These are phyloP conservation scores for Aselliscus stoliczkanus DNA, from an alignment of 2,797 vertebrate species.

Conservation along the genomic window DNA sequence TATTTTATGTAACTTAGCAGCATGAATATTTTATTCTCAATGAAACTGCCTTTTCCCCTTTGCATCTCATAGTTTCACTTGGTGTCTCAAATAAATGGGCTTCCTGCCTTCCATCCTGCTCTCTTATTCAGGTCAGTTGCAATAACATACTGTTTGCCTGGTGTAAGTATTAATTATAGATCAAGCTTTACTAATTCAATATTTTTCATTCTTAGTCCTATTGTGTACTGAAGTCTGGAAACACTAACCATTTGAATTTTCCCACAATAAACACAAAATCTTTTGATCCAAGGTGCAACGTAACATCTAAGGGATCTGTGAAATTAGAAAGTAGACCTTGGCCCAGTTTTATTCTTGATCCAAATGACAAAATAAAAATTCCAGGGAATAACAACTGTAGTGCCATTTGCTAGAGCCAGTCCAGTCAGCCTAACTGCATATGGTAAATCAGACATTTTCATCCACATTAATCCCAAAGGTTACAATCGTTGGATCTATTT, in stretches of 20 bases:
- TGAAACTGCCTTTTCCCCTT: constrained; percentile 78
- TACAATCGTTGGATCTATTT: background rate
- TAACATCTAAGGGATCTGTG: background rate
- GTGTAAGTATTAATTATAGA: constrained; percentile 51
- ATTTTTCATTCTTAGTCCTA: constrained; percentile 17
- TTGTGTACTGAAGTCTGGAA: constrained; percentile 28
- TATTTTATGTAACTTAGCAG: constrained; percentile 88
- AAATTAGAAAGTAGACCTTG: background rate
- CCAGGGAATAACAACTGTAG: background rate
- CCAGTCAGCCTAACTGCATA: background rate
- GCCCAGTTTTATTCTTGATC: background rate
- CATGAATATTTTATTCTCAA: constrained; percentile 86
- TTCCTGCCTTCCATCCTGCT: constrained; percentile 32
- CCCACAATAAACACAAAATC: background rate
- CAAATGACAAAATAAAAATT: background rate
- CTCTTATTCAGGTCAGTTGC: constrained; percentile 68
- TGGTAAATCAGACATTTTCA: background rate
- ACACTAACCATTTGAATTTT: constrained; percentile 15
- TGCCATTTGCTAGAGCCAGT: background rate
- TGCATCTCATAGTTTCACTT: constrained; percentile 74
- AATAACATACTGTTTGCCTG: constrained; percentile 65
- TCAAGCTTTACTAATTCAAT: constrained; percentile 36
- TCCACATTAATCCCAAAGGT: background rate
- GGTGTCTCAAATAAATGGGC: constrained; percentile 71
- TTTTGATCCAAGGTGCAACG: background rate